Conservation (phyloP, 2,113 vertebrate species). For the Macaca fascicularis region DNA sequence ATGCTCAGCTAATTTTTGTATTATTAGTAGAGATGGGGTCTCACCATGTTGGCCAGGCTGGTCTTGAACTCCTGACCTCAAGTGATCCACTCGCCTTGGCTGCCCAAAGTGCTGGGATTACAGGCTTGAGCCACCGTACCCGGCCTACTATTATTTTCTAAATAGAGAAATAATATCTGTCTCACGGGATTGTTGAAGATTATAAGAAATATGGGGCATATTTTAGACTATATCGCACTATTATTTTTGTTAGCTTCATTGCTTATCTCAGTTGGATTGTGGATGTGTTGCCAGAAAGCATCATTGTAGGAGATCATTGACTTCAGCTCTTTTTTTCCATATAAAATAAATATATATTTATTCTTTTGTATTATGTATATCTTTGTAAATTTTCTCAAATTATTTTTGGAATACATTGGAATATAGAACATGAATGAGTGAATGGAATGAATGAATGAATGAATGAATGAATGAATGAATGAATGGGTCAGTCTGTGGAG, state of each 20-base stretch:
- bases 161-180: not conserved
- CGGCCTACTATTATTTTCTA: not conserved
- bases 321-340: not conserved
- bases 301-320: not conserved
- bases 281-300: not conserved
- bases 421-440: not conserved
- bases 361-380: not conserved
- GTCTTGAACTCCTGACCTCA: no score
- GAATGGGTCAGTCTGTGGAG: not conserved
- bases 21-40: no score
- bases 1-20: no score
- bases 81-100: no score
- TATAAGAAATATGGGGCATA: not conserved
- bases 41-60: no score
- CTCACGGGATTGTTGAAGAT: not conserved
- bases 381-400: conserved; percentile 23
- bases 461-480: conserved; percentile 25
- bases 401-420: conserved; percentile 6
- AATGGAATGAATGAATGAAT: conserved; percentile 2
- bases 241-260: not conserved
- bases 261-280: not conserved
- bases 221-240: not conserved
- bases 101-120: no score
- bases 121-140: no score
- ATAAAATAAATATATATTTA: not conserved